A percentile compares a stretch with the other conserved stretches of the same genome.
These are phyloP conservation scores for Dipodomys spectabilis DNA, from an alignment of 2,113 vertebrate genomes.

Conservation along the genomic window DNA sequence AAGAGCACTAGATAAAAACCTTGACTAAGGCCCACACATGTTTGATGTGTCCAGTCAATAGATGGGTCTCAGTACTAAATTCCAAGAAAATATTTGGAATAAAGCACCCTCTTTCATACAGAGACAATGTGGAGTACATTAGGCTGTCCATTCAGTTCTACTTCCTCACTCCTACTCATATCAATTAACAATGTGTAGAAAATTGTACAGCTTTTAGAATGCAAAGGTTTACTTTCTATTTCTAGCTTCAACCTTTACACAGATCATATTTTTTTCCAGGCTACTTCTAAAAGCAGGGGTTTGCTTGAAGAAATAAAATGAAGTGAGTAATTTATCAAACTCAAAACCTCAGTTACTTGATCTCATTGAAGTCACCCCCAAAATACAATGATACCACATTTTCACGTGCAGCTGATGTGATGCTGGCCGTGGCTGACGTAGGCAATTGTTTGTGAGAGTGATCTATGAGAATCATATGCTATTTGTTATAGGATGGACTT, in stretches of 20 bases:
- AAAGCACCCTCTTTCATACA: neutral
- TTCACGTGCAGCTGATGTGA: neutral
- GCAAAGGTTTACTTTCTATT: neutral
- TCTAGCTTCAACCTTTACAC: neutral
- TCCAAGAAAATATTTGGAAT: neutral
- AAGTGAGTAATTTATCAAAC: slow-evolving; percentile 60
- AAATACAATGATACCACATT: slow-evolving; percentile 48
- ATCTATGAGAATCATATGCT: neutral
- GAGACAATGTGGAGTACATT: neutral
- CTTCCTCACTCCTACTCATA: neutral
- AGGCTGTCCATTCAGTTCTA: neutral
- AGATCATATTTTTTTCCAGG: slow-evolving; percentile 3
- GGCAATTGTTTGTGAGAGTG: neutral
- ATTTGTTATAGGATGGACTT: neutral
- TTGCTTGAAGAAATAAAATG: slow-evolving; percentile 40
- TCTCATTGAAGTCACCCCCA: slow-evolving; percentile 8
- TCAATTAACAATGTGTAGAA: neutral
- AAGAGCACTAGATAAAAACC: neutral
- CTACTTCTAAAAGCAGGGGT: slow-evolving; percentile 21
- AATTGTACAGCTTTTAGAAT: slow-evolving; percentile 14
- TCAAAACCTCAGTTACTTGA: slow-evolving; percentile 15
- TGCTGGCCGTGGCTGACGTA: neutral
- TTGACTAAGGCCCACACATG: neutral
- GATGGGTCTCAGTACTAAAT: neutral
- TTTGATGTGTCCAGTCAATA: neutral